These are phyloP conservation scores for Cryptus armator DNA, from an alignment of 2,888 invertebrate species.

Conservation along the genomic window DNA sequence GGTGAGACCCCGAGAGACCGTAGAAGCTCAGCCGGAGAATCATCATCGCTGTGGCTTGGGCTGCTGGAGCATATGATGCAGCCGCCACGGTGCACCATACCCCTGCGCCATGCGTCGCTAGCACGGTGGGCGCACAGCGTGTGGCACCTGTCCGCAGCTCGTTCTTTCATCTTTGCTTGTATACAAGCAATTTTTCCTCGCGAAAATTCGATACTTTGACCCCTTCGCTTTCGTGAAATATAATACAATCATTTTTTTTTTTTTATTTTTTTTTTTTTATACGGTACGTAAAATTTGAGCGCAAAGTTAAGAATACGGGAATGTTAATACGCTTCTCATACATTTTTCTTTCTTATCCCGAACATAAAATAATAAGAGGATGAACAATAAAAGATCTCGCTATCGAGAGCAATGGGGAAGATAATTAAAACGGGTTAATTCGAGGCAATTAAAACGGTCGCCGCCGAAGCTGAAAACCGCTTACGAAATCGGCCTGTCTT, in stretches of 20 bases:
- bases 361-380: conserved; percentile 16
- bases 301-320: not conserved
- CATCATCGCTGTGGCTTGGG: conserved; percentile 30
- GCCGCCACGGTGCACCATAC: conserved; percentile 27
- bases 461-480: conserved; percentile 72
- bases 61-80: conserved; percentile 14
- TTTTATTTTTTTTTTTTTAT: conserved; percentile 3
- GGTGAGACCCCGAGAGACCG: conserved; percentile 74
- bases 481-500: conserved; percentile 65
- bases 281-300: not conserved
- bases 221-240: conserved; percentile 32
- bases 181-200: conserved; percentile 7
- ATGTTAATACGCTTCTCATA: not conserved
- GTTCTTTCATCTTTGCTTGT: conserved; percentile 56
- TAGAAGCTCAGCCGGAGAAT: conserved; percentile 29
- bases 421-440: conserved; percentile 79
- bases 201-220: conserved; percentile 22
- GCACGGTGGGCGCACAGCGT: conserved; percentile 80
- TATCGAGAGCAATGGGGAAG: conserved; percentile 63
- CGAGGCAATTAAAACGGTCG: conserved; percentile 77
- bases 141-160: conserved; percentile 80
- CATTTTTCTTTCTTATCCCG: not conserved
- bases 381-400: conserved; percentile 42
- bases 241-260: conserved; percentile 26
- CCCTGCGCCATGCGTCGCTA: conserved; percentile 8